Evolutionary conservation across 1,140 invertebrate species (phyloP).

Genomic region (Rhagoletis pomonella): DNA sequence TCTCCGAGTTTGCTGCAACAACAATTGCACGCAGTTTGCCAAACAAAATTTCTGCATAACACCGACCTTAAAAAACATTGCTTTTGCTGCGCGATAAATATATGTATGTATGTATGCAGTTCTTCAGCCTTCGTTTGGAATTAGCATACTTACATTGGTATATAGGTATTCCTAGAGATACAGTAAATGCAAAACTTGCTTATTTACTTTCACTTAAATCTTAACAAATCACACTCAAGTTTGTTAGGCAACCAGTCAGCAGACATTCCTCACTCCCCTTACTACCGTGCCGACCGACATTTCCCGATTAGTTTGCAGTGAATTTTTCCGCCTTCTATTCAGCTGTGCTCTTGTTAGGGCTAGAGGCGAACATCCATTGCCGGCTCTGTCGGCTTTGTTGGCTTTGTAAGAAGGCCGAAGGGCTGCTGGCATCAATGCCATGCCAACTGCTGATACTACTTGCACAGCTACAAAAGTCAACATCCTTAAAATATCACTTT

Average conservation of each 20-base stretch:
- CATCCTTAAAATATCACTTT: conserved; percentile 53
- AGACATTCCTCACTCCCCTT: background rate
- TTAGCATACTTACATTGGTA: background rate
- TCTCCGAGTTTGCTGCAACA: too few relatives aligned
- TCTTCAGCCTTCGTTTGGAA: too few relatives aligned
- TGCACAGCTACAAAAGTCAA: conserved; percentile 11
- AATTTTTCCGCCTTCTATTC: conserved; percentile 24
- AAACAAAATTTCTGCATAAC: too few relatives aligned
- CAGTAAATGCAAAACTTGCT: background rate
- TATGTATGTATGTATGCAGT: too few relatives aligned
- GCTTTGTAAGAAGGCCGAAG: background rate
- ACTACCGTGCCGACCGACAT: background rate
- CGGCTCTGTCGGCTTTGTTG: background rate
- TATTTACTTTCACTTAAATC: conserved; percentile 46
- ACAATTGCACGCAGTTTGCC: too few relatives aligned
- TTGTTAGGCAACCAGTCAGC: conserved; percentile 26
- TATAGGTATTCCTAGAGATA: background rate
- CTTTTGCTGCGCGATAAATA: too few relatives aligned
- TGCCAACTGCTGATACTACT: background rate
- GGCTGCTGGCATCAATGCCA: conserved; percentile 8
- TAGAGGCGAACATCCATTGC: conserved; percentile 14
- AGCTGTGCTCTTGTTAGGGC: background rate
- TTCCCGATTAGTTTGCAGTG: background rate
- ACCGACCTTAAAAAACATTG: too few relatives aligned
- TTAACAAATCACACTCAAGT: conserved; percentile 27